Evolutionary conservation across 35 echinoderm and acorn worm species (phyloP), one percentile per base, ranked within the genome.

Genomic region (Patiria miniata): DNA sequence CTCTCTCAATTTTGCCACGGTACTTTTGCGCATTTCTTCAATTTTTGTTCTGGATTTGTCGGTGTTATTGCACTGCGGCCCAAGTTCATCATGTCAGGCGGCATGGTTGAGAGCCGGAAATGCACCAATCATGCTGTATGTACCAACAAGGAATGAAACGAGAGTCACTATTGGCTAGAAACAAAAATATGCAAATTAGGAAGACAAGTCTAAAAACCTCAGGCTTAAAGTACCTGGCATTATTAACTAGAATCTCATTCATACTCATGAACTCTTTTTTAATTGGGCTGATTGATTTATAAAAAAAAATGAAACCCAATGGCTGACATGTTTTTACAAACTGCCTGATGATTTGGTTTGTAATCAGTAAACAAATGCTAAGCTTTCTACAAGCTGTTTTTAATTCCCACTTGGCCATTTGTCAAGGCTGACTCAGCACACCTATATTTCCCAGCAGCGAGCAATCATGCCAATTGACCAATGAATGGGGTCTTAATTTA

Each of bases 401-500:
- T 47, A 47, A 47, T 47, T 47, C 42, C 42, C 12, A 12, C 4
- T 47, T 47, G 42, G 12, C 42, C 12, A n/a, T 47, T 47, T 47
- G 42, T 12, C 42, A 47, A 47, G 12, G 42, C 42, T 47, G 42
- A 47, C 42, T 4, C 42, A 47, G 42, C 42, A 47, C 12, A 47
- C 42, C 42, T 47, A 12, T 47, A 47, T 47, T 47, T 47, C 42
- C 42, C 42, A 47, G 4, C 65, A 32, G 65, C 65, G 26, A 73
- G 65, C 65, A 30, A 73, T 73, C 65, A 73, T 73, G 65, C 65
- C 65, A 73, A 73, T 26, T 73, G 65, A 73, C 65, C 65, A 73
- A 34, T 73, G 65, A 73, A 73, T 73, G 65, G 26, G 65, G 65
- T 73, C 65, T 73, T 30, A 26, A 32, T 73, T 36, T 73, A 47